Evolutionary conservation across 35 echinoderm and acorn worm species (phyloP).

Genomic region (Heliocidaris erythrogramma): DNA sequence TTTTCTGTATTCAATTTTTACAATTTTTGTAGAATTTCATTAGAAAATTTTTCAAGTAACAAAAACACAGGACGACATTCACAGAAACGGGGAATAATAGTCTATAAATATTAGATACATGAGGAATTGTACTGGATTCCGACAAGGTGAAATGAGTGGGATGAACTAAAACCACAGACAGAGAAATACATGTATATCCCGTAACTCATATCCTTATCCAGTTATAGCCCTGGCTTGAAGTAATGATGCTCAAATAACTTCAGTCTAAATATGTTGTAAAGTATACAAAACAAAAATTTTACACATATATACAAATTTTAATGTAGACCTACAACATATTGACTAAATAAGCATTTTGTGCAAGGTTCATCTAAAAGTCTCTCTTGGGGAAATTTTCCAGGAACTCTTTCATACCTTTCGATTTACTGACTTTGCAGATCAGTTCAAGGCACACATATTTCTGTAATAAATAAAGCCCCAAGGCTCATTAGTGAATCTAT

Average conservation of each 20-base stretch:
- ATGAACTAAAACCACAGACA: background rate
- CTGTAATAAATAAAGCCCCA: background rate
- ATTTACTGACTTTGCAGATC: background rate
- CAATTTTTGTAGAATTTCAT: conserved; percentile 5
- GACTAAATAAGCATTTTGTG: background rate
- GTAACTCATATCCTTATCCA: background rate
- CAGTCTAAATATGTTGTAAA: background rate
- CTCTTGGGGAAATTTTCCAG: background rate
- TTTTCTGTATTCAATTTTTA: background rate
- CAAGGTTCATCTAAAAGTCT: background rate
- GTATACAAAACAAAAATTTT: background rate
- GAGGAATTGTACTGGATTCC: background rate
- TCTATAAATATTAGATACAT: background rate
- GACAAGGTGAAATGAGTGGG: too few relatives aligned
- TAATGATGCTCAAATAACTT: background rate
- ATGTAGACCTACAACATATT: background rate
- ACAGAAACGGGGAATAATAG: background rate
- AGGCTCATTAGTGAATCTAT: background rate
- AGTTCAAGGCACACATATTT: background rate
- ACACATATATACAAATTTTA: background rate
- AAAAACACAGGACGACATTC: background rate
- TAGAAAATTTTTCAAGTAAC: background rate
- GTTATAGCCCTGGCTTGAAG: background rate
- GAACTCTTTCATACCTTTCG: background rate
- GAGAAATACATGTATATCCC: background rate